Conservation (phyloP, 2,888 invertebrate species). For the Pachliopta kotzebuea region DNA sequence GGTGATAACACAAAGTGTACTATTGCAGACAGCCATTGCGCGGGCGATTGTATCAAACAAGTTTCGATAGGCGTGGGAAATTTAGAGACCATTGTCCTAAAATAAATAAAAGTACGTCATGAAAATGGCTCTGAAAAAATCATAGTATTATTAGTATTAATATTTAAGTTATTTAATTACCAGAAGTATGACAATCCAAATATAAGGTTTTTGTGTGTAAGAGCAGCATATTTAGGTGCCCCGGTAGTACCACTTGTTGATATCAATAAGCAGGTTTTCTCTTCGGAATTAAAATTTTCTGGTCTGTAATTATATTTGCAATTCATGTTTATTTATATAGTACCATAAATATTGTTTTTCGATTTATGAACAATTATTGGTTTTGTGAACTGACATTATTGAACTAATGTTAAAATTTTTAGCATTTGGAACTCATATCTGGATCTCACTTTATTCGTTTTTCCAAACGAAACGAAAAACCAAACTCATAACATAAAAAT, state of each 20-base stretch:
- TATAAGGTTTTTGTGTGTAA: slow-evolving; percentile 42
- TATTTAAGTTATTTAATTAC: slow-evolving; percentile 32
- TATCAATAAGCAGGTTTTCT: slow-evolving; percentile 39
- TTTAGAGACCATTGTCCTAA: slow-evolving; percentile 37
- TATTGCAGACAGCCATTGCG: slow-evolving; percentile 30
- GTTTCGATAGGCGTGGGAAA: slow-evolving; percentile 32
- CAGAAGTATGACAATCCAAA: slow-evolving; percentile 32
- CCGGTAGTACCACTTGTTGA: slow-evolving; percentile 53
- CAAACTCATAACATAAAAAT: too few species aligned
- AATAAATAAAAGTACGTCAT: background rate
- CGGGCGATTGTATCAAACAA: slow-evolving; percentile 12
- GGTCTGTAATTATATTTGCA: slow-evolving; percentile 37
- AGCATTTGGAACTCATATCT: too few species aligned
- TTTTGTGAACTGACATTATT: too few species aligned
- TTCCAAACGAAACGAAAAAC: too few species aligned
- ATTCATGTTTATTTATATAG: too few species aligned
- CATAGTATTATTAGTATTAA: background rate
- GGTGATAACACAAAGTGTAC: slow-evolving; percentile 27
- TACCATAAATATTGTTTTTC: background rate
- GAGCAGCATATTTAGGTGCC: slow-evolving; percentile 42
- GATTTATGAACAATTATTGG: too few species aligned
- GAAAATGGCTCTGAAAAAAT: background rate
- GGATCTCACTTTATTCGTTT: too few species aligned
- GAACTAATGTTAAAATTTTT: too few species aligned
- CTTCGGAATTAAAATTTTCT: slow-evolving; percentile 43